Conservation (phyloP, 64 coral and sea anemone genomes). For the Montipora efflorescens region DNA sequence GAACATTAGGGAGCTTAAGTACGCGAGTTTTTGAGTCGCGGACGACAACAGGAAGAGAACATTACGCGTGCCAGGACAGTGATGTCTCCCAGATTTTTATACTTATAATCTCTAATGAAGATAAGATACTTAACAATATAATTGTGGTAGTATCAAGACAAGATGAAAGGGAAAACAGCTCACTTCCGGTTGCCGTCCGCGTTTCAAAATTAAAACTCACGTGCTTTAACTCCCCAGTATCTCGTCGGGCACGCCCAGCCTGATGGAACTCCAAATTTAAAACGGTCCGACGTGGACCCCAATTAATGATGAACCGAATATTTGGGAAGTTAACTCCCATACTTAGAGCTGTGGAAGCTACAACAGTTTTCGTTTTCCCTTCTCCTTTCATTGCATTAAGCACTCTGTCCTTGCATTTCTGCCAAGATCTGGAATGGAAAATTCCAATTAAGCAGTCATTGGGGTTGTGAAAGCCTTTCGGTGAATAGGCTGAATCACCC, state of each 20-base stretch:
- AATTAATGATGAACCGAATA: conserved; percentile 59
- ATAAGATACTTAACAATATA: no score
- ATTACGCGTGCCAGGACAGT: no score
- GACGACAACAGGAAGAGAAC: no score
- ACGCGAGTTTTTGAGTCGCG: no score
- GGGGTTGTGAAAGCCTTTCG: background rate
- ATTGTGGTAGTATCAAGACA: no score
- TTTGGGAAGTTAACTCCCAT: conserved; percentile 64
- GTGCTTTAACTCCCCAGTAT: background rate
- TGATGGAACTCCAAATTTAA: conserved; percentile 62
- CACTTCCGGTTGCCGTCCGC: no score
- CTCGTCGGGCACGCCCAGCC: conserved; percentile 39
- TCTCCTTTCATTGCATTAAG: background rate
- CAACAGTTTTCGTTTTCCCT: background rate
- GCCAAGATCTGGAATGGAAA: conserved; percentile 51
- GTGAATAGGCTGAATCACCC: background rate
- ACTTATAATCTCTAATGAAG: no score
- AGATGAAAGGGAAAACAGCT: no score
- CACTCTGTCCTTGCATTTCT: conserved; percentile 29
- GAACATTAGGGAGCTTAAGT: background rate
- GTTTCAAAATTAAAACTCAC: no score
- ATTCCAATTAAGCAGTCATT: conserved; percentile 45
- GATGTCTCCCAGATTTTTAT: no score
- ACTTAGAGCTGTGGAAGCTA: conserved; percentile 55
- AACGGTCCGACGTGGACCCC: conserved; percentile 33